Evolutionary conservation across 2,113 vertebrate species (phyloP), one percentile per base, ranked within the genome.

Genomic region (Pollimyrus isidori): DNA sequence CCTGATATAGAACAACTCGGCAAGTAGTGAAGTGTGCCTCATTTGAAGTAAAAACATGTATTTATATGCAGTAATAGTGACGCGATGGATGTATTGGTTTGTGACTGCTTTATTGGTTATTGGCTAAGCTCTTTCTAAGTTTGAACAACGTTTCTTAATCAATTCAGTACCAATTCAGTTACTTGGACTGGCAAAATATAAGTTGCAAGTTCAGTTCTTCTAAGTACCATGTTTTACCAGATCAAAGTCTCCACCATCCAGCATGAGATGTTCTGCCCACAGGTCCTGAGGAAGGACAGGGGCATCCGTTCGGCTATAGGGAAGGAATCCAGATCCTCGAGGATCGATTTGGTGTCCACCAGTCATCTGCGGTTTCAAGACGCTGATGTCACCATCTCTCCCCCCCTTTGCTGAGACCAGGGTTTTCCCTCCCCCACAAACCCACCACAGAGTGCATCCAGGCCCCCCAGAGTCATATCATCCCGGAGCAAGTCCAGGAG

Each of bases 241-340:
- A 48, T 45, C 15, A 45, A 53, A 26, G 23, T 84, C 46, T 56
- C 58, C 30, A 76, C 30, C 69, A 2, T 73, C 7, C 21, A n/a
- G 7, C 73, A 82, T 11, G 50, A 50, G 48, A 84, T 88, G 19
- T 1, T 52, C 45, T 87, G n/a, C 53, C 17, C 76, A 62, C 56
- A 95, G 95, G 91, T 93, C 83, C 80, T 91, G 62, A 86, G 91
- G 80, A 94, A 90, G 58, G 93, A 94, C 87, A 91, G 76, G 53
- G 90, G 90, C 15, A 17, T 50, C 5, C 87, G 0, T 26, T 90
- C 90, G 50, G 89, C 88, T n/a, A 62, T 46, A 58, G 88, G 46
- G 53, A 91, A 53, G 85, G 92, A 92, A 53, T 89, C 58, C 85
- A 94, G 92, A 91, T 62, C 88, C 69, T 91, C 93, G 88, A 92